Conservation (phyloP, 2,797 vertebrate species). For the Siniperca undulata region DNA sequence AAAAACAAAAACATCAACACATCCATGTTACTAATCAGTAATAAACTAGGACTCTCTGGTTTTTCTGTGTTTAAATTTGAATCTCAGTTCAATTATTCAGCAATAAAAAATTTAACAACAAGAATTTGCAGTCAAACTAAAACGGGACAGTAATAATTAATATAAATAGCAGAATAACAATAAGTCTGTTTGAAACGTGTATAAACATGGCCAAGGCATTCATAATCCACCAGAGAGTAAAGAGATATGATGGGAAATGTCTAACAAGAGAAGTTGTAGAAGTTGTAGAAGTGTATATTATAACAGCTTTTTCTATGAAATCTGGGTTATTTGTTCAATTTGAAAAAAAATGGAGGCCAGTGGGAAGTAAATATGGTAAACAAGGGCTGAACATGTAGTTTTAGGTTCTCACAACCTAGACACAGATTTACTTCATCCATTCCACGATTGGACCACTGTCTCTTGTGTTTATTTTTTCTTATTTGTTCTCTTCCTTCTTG, state of each 20-base stretch:
- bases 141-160: constrained; percentile 29
- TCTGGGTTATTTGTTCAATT: constrained; percentile 37
- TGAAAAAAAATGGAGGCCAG: constrained; percentile 11
- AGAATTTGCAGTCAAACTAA: constrained; percentile 6
- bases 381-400: not conserved
- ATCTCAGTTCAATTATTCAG: constrained; percentile 3
- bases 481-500: not conserved
- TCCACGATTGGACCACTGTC: not conserved
- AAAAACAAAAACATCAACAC: not conserved
- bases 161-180: constrained; percentile 19
- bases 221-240: constrained; percentile 27
- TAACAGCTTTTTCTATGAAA: constrained; percentile 8
- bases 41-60: not conserved
- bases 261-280: constrained; percentile 14
- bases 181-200: constrained; percentile 14
- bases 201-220: constrained; percentile 12
- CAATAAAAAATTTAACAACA: constrained; percentile 5
- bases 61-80: constrained; percentile 29
- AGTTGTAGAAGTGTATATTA: not conserved
- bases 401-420: constrained; percentile 16
- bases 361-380: constrained; percentile 28
- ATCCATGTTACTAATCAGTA: not conserved
- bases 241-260: constrained; percentile 16
- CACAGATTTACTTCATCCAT: constrained; percentile 1
- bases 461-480: constrained; percentile 1